Evolutionary conservation across 1,140 invertebrate genomes (phyloP), one percentile per base, ranked within the genome.

Genomic region (Phenacoccus solenopsis): DNA sequence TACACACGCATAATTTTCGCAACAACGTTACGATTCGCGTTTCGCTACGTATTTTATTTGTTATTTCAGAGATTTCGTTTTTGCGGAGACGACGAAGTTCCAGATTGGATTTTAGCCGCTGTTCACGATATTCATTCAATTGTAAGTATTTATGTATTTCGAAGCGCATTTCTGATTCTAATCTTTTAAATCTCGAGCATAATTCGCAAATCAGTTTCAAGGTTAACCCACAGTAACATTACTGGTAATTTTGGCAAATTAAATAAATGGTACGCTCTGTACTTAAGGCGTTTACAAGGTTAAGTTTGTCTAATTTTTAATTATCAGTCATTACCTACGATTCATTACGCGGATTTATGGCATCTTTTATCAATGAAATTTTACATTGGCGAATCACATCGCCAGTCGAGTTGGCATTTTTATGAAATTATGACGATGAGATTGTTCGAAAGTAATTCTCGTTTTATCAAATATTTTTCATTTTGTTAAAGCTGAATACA

Each of bases 81-180:
- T 25, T 64, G 59, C 21, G 59, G 59, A 20, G 59, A 64, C 59
- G 59, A 24, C 59, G 59, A 64, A 27, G 59, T 64, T 5, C 59
- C 59, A 1, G 59, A 64, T 64, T 64, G 59, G 59, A 64, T 64
- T 25, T 64, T 64, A 20, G 59, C 59, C 25, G 21, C 20, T 27
- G 59, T 64, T 25, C 59, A 64, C 20, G 59, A 20, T 10, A 64
- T 64, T 24, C 25, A 24, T 27, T 10, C 59, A 9, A 27, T 25
- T 24, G 59, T 64, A 25, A 64, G 59, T 64, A 24, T n/a, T n/a
- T n/a, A n/a, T n/a, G n/a, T n/a, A n/a, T n/a, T n/a, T n/a, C n/a
- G n/a, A n/a, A n/a, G n/a, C n/a, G n/a, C n/a, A n/a, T n/a, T n/a
- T n/a, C n/a, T n/a, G n/a, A n/a, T n/a, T n/a, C n/a, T n/a, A n/a